Conservation (phyloP, 1,140 invertebrate genomes). For the Mya arenaria region DNA sequence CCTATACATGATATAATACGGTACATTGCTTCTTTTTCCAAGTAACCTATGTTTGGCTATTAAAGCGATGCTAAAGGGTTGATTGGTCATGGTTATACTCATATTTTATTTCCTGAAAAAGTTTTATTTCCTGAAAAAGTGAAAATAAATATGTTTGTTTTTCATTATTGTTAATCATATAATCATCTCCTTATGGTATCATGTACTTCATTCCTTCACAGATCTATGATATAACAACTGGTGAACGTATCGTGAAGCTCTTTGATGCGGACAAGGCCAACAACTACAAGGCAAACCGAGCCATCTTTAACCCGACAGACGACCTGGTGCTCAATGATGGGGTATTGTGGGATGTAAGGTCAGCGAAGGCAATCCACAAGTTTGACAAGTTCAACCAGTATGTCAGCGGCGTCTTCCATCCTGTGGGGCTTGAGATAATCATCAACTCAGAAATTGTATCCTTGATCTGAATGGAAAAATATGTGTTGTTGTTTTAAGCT, state of each 20-base stretch:
- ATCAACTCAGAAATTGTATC: slow-evolving; percentile 84
- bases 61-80: too few species aligned
- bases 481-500: neutral
- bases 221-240: slow-evolving; percentile 96
- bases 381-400: slow-evolving; percentile 98
- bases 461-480: slow-evolving; percentile 61
- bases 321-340: slow-evolving; percentile 97
- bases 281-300: slow-evolving; percentile 95
- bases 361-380: slow-evolving; percentile 89
- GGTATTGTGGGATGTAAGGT: slow-evolving; percentile 96
- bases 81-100: too few species aligned
- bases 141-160: too few species aligned
- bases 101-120: too few species aligned
- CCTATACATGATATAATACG: too few species aligned
- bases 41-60: too few species aligned
- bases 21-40: too few species aligned
- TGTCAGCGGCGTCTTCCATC: slow-evolving; percentile 98
- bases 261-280: slow-evolving; percentile 91
- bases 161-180: too few species aligned
- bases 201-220: slow-evolving; percentile 80
- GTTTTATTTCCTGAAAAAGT: too few species aligned
- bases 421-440: slow-evolving; percentile 93
- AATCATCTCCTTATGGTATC: too few species aligned
- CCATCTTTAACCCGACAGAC: slow-evolving; percentile 96
- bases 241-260: slow-evolving; percentile 88